Evolutionary conservation across 2,113 vertebrate species (phyloP), one percentile per base, ranked within the genome.

Genomic region (Cryptomyrus ogoouensis): DNA sequence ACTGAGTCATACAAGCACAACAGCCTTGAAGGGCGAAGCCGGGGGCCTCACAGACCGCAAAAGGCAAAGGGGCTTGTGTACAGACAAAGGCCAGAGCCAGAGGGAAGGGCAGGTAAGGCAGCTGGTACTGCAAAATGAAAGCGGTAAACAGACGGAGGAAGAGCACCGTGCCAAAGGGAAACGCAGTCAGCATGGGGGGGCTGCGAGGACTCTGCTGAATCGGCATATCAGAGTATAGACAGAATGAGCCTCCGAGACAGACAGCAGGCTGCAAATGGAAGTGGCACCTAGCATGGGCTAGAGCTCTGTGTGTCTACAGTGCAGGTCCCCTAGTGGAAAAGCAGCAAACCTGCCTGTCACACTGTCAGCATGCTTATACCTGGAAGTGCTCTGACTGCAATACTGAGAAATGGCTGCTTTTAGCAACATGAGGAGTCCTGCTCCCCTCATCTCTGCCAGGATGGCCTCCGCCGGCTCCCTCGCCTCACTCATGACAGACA

Each of bases 61-160:
- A 80, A 39, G 74, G 13, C 92, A 91, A 91, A 92, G 90, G 92
- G 39, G 42, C 35, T 5, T 3, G 66, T 80, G 47, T 74, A 31
- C 24, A 88, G 58, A 74, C 8, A 74, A n/a, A 88, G 66, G 42
- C 53, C 66, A 49, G 17, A 24, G 52, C 9, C 58, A 88, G 15
- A 53, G 42, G 42, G 58, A 42, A 31, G 24, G 87, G 49, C 2
- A 88, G 47, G 42, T 7, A 1, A 58, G 53, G 27, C 80, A 47
- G 35, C 39, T 24, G 42, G 42, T 10, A n/a, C 44, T 2, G 17
- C 49, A 2, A 3, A 53, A 87, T 1, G 5, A 13, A 88, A 46
- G 56, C 5, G 8, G 19, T 62, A 88, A 88, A 46, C 42, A 88
- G 53, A 44, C 21, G 58, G 87, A 44, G 31, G 87, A 66, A 35